Conservation (phyloP, 2,888 invertebrate genomes). For the Drosophila sordidula region DNA sequence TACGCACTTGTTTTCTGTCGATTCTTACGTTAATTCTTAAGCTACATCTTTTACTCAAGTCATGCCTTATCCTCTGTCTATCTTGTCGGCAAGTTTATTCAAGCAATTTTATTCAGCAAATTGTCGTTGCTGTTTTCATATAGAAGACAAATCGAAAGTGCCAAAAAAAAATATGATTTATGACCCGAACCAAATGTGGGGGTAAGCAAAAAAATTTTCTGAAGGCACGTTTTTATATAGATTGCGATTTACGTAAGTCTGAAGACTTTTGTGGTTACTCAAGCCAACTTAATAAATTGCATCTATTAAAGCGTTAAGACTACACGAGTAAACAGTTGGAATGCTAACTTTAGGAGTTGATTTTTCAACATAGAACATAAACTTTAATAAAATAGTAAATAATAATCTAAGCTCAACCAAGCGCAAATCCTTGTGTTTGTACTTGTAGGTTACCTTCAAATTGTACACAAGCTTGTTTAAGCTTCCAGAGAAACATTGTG, state of each 20-base stretch:
- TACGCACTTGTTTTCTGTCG: not conserved
- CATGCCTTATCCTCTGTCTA: slow-evolving; percentile 4
- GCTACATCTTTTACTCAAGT: slow-evolving; percentile 14
- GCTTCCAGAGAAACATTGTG: not conserved
- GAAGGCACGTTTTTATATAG: slow-evolving; percentile 21
- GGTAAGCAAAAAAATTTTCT: slow-evolving; percentile 1
- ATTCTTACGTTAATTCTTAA: slow-evolving; percentile 3
- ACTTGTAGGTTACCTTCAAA: too few species aligned
- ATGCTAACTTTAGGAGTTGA: not conserved
- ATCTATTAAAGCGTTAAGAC: not conserved
- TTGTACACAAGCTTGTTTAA: not conserved
- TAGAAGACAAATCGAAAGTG: slow-evolving; percentile 12
- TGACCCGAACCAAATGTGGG: not conserved
- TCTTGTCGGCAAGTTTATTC: not conserved
- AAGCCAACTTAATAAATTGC: not conserved
- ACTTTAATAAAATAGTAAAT: not conserved
- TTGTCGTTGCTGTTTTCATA: slow-evolving; percentile 14
- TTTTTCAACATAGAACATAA: not conserved
- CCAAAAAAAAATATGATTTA: slow-evolving; percentile 22
- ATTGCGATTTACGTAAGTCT: not conserved
- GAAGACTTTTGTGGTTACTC: not conserved
- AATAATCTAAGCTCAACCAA: too few species aligned
- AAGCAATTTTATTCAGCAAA: slow-evolving; percentile 4
- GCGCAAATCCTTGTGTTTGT: too few species aligned
- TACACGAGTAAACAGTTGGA: too few species aligned